Conservation (phyloP, 1,140 invertebrate species). For the Psilanteris sp. region DNA sequence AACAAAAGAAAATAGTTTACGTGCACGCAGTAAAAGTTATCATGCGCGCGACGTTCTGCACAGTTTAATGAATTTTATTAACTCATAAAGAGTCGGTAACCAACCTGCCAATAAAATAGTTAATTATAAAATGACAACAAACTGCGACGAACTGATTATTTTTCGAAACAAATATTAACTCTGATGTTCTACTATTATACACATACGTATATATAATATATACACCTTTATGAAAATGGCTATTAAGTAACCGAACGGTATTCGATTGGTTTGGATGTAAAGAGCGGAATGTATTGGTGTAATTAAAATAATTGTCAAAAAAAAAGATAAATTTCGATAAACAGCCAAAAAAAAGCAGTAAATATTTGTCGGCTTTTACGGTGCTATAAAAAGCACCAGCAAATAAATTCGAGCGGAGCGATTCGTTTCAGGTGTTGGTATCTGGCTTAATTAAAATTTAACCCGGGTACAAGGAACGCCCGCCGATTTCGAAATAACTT, state of each 20-base stretch:
- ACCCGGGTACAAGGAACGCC: neutral
- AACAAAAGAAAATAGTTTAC: constrained; percentile 37
- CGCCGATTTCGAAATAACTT: constrained; percentile 4
- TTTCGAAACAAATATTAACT: too few species aligned
- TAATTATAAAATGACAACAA: constrained; percentile 12
- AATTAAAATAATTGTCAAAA: neutral
- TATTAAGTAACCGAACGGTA: too few species aligned
- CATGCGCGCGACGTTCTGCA: constrained; percentile 9
- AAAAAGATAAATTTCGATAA: constrained; percentile 14
- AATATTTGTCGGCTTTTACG: constrained; percentile 17
- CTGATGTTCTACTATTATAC: too few species aligned
- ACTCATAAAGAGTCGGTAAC: constrained; percentile 11
- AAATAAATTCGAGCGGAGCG: constrained; percentile 12
- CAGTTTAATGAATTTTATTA: constrained; percentile 20
- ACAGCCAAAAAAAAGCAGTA: constrained; percentile 10
- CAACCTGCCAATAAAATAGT: constrained; percentile 3
- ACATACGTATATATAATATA: too few species aligned
- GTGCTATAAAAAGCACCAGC: constrained; percentile 7
- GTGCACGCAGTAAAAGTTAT: constrained; percentile 15
- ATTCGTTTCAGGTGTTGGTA: constrained; percentile 1
- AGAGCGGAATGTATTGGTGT: too few species aligned
- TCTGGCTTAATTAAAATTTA: constrained; percentile 9
- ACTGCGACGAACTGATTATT: too few species aligned
- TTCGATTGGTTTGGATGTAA: too few species aligned
- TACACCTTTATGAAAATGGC: too few species aligned